These are phyloP conservation scores for Phymanthus crucifer DNA, from an alignment of 92 coral and sea anemone species.

Conservation along the genomic window DNA sequence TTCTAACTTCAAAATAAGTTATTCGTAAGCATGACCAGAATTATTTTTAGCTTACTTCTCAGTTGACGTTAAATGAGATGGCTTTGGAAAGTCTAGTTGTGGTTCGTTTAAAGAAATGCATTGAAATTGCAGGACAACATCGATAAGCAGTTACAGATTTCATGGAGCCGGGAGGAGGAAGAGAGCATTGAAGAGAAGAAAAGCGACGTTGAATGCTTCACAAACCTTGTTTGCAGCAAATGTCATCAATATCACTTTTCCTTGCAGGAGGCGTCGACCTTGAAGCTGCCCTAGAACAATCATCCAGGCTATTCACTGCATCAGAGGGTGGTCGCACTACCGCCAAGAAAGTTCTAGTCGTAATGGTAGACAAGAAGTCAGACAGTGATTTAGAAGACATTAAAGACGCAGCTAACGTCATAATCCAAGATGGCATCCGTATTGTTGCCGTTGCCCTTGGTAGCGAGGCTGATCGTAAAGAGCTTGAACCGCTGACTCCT, in stretches of 20 bases:
- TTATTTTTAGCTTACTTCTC: too few relatives aligned
- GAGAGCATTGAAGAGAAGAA: too few relatives aligned
- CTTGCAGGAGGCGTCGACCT: conserved; percentile 47
- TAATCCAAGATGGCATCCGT: conserved; percentile 67
- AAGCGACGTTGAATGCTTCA: too few relatives aligned
- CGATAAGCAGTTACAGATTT: too few relatives aligned
- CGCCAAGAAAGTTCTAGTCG: conserved; percentile 68
- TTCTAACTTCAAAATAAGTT: too few relatives aligned
- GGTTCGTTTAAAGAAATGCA: too few relatives aligned
- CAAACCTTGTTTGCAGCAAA: neutral
- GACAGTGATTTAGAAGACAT: conserved; percentile 56
- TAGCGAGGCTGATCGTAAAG: conserved; percentile 57
- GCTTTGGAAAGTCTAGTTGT: too few relatives aligned
- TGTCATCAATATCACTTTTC: too few relatives aligned
- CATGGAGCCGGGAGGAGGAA: too few relatives aligned
- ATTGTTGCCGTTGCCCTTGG: conserved; percentile 86
- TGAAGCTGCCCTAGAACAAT: conserved; percentile 60
- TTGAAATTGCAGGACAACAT: too few relatives aligned
- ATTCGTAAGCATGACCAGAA: too few relatives aligned
- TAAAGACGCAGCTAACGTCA: conserved; percentile 52
- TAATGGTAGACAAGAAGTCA: conserved; percentile 66
- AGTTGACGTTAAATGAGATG: too few relatives aligned
- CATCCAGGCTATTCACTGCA: conserved; percentile 48
- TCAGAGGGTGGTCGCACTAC: conserved; percentile 57
- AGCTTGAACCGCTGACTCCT: conserved; percentile 43